A percentile compares a stretch with the other conserved stretches of the same genome.
Evolutionary conservation across 2,113 vertebrate genomes (phyloP).

Genomic region (Cynocephalus volans): DNA sequence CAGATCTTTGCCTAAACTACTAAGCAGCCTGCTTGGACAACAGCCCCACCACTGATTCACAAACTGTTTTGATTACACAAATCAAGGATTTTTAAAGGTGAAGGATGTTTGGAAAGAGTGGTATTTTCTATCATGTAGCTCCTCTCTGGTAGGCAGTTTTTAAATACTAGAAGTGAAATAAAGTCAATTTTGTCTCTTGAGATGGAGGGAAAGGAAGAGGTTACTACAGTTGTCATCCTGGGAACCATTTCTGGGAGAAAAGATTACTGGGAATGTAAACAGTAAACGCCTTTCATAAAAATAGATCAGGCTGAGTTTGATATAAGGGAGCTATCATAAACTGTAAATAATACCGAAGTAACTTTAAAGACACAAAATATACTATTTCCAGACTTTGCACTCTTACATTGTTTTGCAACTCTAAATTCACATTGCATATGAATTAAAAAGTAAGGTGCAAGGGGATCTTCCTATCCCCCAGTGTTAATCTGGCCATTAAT

Average conservation of each 20-base stretch:
- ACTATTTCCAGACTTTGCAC: not conserved
- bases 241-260: not conserved
- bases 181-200: not conserved
- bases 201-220: not conserved
- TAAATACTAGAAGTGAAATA: not conserved
- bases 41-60: not conserved
- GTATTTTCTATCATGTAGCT: not conserved
- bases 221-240: slow-evolving; percentile 10
- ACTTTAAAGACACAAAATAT: not conserved
- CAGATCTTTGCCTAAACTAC: slow-evolving; percentile 47
- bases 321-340: not conserved
- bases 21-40: slow-evolving; percentile 19
- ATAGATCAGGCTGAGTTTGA: not conserved
- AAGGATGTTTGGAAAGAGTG: slow-evolving; percentile 4
- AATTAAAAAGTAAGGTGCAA: not conserved
- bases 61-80: slow-evolving; percentile 69
- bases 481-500: not conserved
- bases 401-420: not conserved
- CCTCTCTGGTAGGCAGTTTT: not conserved
- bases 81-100: slow-evolving; percentile 26
- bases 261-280: slow-evolving; percentile 1
- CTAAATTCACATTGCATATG: not conserved
- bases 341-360: not conserved
- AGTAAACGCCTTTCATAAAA: slow-evolving; percentile 39
- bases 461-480: not conserved